phyloP scores from a whole-genome alignment of 2,888 invertebrate species.

The Amblyjoppa fuscipennis region DNA sequence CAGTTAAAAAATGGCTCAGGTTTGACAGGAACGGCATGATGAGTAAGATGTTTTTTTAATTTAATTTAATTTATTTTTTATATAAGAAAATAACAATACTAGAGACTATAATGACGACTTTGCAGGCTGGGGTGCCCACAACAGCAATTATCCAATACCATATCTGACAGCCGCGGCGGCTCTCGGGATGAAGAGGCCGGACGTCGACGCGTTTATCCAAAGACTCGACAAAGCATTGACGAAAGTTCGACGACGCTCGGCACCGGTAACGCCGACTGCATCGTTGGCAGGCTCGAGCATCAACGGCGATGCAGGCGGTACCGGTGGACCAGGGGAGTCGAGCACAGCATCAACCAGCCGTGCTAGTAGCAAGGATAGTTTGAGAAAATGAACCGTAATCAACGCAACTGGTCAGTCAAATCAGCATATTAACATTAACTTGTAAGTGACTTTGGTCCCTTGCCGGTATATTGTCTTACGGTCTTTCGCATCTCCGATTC shows the following conservation, averaged over 20 bases:
- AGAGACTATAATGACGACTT: slow-evolving; percentile 42
- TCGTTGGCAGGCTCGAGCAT: slow-evolving; percentile 82
- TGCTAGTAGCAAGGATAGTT: slow-evolving; percentile 83
- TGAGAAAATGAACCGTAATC: slow-evolving; percentile 84
- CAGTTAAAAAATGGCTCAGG: slow-evolving; percentile 1
- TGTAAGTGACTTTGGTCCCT: slow-evolving; percentile 75
- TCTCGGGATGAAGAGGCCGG: slow-evolving; percentile 89
- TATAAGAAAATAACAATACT: neutral
- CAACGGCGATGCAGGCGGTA: slow-evolving; percentile 81
- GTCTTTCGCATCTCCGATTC: slow-evolving; percentile 37
- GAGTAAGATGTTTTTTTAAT: neutral
- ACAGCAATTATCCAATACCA: slow-evolving; percentile 87
- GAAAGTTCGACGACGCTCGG: slow-evolving; percentile 82
- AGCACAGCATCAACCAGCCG: slow-evolving; percentile 83
- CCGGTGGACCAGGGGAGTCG: slow-evolving; percentile 82
- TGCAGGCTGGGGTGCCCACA: slow-evolving; percentile 91
- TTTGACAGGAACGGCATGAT: neutral
- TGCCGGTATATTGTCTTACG: slow-evolving; percentile 58
- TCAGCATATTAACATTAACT: slow-evolving; percentile 82
- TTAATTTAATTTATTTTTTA: neutral
- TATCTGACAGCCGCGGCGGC: slow-evolving; percentile 92
- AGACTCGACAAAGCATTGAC: slow-evolving; percentile 88
- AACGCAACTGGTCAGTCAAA: slow-evolving; percentile 84
- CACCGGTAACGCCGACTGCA: slow-evolving; percentile 82
- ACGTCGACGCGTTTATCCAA: slow-evolving; percentile 90